Conservation (phyloP, 2,888 invertebrate species). For the Megaustenia siamemsis region DNA sequence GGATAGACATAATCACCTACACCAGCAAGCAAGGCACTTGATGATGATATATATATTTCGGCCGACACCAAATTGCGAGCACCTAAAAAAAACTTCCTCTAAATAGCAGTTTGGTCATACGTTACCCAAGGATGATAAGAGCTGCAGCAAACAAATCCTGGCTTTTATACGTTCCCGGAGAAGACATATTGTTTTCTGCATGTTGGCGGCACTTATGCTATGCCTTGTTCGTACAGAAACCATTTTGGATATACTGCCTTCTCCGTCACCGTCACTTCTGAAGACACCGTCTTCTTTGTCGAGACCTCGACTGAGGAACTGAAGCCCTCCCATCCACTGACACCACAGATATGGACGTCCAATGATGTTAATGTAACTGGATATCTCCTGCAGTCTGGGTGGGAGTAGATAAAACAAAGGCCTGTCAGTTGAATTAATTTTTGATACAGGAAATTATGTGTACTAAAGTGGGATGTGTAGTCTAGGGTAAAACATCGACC, state of each 20-base stretch:
- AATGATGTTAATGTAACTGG: conserved; percentile 81
- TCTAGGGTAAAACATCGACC: no score
- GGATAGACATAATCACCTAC: no score
- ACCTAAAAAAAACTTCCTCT: no score
- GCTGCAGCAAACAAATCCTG: conserved; percentile 88
- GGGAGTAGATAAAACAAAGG: background rate
- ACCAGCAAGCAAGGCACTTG: no score
- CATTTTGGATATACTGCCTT: conserved; percentile 25
- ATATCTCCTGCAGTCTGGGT: conserved; percentile 80
- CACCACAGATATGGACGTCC: conserved; percentile 95
- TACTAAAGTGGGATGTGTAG: background rate
- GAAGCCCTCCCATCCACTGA: conserved; percentile 92
- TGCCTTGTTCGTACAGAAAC: conserved; percentile 59
- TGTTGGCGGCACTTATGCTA: conserved; percentile 83
- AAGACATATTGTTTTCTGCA: conserved; percentile 88
- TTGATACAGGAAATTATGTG: background rate
- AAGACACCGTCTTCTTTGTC: background rate
- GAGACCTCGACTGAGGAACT: conserved; percentile 82
- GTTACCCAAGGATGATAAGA: conserved; percentile 86
- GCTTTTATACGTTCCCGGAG: conserved; percentile 88
- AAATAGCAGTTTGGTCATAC: no score
- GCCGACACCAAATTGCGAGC: no score
- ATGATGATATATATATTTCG: no score
- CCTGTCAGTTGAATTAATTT: background rate
- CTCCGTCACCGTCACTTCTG: conserved; percentile 4